A percentile compares a stretch with the other conserved stretches of the same genome.
These are phyloP conservation scores for Glaucidium brasilianum DNA, from an alignment of 2,113 vertebrate genomes.

Conservation along the genomic window DNA sequence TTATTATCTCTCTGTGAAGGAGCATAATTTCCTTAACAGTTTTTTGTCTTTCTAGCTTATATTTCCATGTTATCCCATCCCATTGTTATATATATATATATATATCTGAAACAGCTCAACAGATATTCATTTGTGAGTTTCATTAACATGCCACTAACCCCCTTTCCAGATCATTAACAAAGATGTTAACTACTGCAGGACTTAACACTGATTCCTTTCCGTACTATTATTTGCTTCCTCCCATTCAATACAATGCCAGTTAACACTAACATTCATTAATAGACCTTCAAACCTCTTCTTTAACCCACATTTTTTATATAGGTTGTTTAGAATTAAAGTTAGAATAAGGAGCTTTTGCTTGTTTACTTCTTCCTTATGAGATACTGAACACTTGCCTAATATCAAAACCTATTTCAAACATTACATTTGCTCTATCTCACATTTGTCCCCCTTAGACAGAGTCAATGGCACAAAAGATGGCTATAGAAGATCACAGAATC, in stretches of 20 bases:
- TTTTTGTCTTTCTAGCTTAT: neutral
- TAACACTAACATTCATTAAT: neutral
- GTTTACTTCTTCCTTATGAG: neutral
- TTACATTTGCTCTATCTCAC: neutral
- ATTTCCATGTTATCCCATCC: neutral
- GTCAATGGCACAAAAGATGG: neutral
- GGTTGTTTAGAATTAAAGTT: neutral
- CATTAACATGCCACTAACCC: neutral
- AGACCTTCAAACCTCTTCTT: neutral
- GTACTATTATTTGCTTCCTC: neutral
- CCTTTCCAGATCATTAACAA: constrained; percentile 19
- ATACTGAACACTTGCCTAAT: neutral
- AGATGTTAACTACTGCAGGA: neutral
- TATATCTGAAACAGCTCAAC: neutral
- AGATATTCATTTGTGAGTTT: neutral
- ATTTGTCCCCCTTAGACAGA: neutral
- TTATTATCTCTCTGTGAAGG: neutral
- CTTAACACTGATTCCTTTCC: neutral
- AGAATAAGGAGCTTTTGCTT: neutral
- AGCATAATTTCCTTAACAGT: neutral
- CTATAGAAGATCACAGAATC: neutral
- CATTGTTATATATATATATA: neutral
- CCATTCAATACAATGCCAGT: neutral
- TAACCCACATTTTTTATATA: neutral
- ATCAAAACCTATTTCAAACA: neutral